These are phyloP conservation scores for Rhinopomastus cyanomelas DNA, from an alignment of 2,113 vertebrate genomes.

Conservation along the genomic window DNA sequence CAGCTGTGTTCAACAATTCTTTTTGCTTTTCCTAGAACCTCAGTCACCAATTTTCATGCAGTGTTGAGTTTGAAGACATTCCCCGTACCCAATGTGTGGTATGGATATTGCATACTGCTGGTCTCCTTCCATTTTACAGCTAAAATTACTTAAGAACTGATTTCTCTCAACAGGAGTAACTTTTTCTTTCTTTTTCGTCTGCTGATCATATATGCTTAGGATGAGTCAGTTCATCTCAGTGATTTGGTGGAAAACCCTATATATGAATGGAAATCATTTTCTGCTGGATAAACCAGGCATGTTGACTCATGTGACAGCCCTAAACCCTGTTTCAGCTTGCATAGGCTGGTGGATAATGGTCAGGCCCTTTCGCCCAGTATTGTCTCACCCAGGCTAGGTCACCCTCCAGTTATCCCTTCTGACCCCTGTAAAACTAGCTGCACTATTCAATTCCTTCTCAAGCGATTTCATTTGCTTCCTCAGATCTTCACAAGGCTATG, in stretches of 20 bases:
- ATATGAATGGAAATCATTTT: neutral
- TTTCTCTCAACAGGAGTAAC: neutral
- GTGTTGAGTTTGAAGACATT: neutral
- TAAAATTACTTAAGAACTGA: neutral
- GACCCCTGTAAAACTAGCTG: neutral
- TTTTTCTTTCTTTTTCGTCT: neutral
- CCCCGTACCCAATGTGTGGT: neutral
- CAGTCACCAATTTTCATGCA: neutral
- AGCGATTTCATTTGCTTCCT: neutral
- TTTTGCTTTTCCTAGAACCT: neutral
- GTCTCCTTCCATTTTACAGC: neutral
- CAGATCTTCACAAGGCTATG: neutral
- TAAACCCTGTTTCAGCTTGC: neutral
- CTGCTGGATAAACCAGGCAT: neutral
- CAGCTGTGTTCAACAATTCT: neutral
- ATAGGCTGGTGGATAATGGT: neutral
- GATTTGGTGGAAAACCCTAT: neutral
- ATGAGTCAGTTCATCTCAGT: neutral
- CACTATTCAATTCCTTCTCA: neutral
- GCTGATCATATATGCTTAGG: neutral
- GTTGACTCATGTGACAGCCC: neutral
- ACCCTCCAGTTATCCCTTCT: neutral
- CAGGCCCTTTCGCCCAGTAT: neutral
- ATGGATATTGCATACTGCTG: neutral
- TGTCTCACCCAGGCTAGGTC: neutral